Evolutionary conservation across 2,888 invertebrate species (phyloP).

Genomic region (Syrphus vitripennis): DNA sequence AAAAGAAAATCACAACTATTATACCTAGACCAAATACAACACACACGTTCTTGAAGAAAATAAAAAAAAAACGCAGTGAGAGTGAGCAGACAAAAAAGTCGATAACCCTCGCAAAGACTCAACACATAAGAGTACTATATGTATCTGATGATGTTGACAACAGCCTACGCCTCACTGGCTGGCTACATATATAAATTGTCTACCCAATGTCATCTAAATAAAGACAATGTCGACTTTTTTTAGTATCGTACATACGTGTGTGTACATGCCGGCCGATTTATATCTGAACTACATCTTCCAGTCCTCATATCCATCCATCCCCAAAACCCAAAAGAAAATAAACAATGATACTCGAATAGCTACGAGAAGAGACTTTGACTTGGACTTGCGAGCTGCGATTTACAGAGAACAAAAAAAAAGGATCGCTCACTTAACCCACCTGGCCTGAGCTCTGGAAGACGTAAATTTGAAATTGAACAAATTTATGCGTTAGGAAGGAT

Average conservation of each 20-base stretch:
- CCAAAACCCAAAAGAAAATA: not conserved
- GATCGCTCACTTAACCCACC: slow-evolving; percentile 46
- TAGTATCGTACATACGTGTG: not conserved
- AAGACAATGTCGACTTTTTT: slow-evolving; percentile 38
- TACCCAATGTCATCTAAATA: slow-evolving; percentile 36
- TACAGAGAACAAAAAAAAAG: slow-evolving; percentile 45
- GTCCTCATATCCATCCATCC: not conserved
- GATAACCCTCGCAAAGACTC: not conserved
- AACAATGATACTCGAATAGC: not conserved
- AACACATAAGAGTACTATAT: not conserved
- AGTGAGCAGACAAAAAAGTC: not conserved
- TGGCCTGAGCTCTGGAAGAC: slow-evolving; percentile 2
- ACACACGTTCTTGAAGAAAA: not conserved
- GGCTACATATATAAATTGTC: slow-evolving; percentile 33
- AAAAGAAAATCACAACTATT: not conserved
- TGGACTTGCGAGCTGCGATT: not conserved
- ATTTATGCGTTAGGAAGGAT: slow-evolving; percentile 55
- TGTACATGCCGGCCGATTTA: slow-evolving; percentile 8
- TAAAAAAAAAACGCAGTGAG: not conserved
- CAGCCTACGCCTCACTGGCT: slow-evolving; percentile 34
- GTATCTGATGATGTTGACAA: slow-evolving; percentile 10
- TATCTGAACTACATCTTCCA: slow-evolving; percentile 27
- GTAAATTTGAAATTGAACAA: slow-evolving; percentile 52
- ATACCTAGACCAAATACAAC: not conserved
- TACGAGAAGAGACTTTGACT: not conserved